Conservation (phyloP, 2,797 vertebrate genomes). For the Gallinago stenura region DNA sequence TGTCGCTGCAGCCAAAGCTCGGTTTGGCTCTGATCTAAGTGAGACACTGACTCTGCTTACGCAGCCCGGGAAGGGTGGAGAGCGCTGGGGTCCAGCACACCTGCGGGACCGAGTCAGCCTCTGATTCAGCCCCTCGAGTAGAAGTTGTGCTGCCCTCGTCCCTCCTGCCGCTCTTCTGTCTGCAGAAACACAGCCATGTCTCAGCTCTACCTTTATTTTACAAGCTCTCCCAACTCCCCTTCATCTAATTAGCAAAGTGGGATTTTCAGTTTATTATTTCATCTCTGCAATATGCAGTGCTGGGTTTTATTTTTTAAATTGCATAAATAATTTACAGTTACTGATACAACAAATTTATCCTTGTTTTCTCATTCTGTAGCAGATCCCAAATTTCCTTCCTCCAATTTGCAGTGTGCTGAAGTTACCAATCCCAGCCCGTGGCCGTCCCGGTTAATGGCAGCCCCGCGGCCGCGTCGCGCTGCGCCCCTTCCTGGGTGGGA, state of each 20-base stretch:
- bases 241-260: not conserved
- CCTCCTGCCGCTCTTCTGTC: not conserved
- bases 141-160: not conserved
- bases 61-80: not conserved
- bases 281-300: not conserved
- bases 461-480: accelerated
- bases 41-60: not conserved
- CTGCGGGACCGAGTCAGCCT: accelerated
- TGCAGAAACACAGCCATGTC: accelerated
- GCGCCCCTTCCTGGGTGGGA: not conserved
- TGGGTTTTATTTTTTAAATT: not conserved
- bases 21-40: not conserved
- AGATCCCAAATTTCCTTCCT: not conserved
- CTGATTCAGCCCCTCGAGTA: accelerated
- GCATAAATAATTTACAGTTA: not conserved
- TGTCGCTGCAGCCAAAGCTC: not conserved
- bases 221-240: not conserved
- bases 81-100: not conserved
- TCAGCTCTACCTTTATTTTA: not conserved
- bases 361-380: not conserved
- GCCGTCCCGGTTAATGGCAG: not conserved
- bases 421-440: not conserved
- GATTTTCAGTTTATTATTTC: not conserved
- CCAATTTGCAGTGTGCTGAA: accelerated
- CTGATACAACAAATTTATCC: not conserved